Conservation (phyloP, 2,888 invertebrate genomes). For the Archips xylosteana region DNA sequence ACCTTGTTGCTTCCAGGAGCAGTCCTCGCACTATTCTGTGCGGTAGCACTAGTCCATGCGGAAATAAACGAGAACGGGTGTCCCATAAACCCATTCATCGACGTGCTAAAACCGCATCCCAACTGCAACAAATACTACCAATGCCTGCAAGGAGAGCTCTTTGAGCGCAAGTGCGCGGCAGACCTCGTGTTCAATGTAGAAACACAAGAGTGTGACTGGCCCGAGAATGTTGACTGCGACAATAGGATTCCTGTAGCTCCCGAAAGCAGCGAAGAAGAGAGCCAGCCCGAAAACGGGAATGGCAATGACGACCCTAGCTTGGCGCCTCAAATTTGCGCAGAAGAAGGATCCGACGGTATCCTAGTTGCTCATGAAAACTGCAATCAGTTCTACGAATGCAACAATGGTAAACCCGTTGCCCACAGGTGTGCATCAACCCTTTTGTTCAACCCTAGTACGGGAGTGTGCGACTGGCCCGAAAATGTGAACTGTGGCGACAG, state of each 20-base stretch:
- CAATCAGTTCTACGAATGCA: constrained; percentile 56
- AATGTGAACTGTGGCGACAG: constrained; percentile 54
- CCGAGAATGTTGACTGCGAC: constrained; percentile 50
- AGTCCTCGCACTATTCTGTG: constrained; percentile 62
- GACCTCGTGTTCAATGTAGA: constrained; percentile 47
- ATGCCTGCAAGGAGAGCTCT: constrained; percentile 53
- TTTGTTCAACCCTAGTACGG: constrained; percentile 50
- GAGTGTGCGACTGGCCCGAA: constrained; percentile 56
- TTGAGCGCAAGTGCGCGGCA: constrained; percentile 48
- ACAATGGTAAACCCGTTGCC: constrained; percentile 47
- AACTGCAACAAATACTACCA: constrained; percentile 56
- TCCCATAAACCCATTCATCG: constrained; percentile 47
- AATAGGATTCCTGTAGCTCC: constrained; percentile 23
- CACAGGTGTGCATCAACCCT: constrained; percentile 50
- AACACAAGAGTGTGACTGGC: constrained; percentile 51
- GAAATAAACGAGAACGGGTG: constrained; percentile 36
- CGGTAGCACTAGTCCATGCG: constrained; percentile 53
- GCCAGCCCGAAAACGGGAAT: constrained; percentile 51
- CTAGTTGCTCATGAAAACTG: constrained; percentile 60
- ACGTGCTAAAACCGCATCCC: constrained; percentile 53
- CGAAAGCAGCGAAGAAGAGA: constrained; percentile 48
- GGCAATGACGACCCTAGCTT: constrained; percentile 43
- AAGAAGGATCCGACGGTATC: constrained; percentile 50
- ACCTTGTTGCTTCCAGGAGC: constrained; percentile 57
- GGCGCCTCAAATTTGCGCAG: constrained; percentile 51